phyloP scores from a whole-genome alignment of 1,140 invertebrate species.

The Ooceraea biroi region DNA sequence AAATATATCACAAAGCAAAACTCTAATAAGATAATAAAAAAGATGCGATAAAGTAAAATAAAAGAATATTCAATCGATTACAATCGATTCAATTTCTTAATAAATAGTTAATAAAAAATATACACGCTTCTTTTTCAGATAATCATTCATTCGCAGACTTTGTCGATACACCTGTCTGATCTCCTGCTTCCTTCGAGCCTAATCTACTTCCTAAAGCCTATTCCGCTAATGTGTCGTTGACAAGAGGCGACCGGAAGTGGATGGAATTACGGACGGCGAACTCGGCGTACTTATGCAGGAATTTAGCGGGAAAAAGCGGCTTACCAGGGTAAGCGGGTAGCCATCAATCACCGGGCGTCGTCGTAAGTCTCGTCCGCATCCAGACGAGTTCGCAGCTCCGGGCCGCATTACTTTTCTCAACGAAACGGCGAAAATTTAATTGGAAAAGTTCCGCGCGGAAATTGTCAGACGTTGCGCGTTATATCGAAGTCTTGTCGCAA shows the following conservation, averaged over 20 bases:
- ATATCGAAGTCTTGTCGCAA: slow-evolving; percentile 57
- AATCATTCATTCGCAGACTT: background rate
- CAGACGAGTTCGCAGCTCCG: slow-evolving; percentile 40
- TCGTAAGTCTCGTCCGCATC: slow-evolving; percentile 55
- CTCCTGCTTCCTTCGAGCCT: background rate
- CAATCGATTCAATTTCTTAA: no score
- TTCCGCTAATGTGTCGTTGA: slow-evolving; percentile 42
- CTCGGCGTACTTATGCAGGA: slow-evolving; percentile 51
- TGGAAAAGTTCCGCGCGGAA: slow-evolving; percentile 54
- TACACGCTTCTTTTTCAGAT: background rate
- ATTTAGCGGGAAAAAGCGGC: slow-evolving; percentile 52
- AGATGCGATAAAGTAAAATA: background rate
- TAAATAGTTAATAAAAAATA: background rate
- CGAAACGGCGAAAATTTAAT: slow-evolving; percentile 55
- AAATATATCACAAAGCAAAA: no score
- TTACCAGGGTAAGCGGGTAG: slow-evolving; percentile 51
- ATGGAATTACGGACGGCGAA: slow-evolving; percentile 32
- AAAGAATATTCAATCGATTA: background rate
- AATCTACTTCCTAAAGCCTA: slow-evolving; percentile 17
- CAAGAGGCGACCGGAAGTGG: slow-evolving; percentile 39
- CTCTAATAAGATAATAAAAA: background rate
- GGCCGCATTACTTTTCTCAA: slow-evolving; percentile 54
- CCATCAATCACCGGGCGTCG: slow-evolving; percentile 56
- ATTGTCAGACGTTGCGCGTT: slow-evolving; percentile 26
- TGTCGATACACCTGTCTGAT: no score